Evolutionary conservation across 2,797 vertebrate species (phyloP).

Genomic region (Argyrosomus regius): DNA sequence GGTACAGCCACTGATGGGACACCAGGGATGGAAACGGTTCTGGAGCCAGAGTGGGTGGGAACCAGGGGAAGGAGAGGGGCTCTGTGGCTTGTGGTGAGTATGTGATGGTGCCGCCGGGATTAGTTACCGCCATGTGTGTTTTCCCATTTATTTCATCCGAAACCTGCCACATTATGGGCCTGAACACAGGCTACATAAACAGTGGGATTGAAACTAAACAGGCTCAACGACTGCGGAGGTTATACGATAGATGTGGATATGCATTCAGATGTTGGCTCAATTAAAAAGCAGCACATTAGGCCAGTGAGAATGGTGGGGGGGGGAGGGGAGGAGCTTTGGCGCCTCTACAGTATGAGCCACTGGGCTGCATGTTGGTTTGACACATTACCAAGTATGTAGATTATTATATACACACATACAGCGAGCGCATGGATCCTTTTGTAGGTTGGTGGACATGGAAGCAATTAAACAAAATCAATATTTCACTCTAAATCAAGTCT

Average conservation of each 20-base stretch:
- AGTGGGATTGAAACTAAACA: conserved; percentile 66
- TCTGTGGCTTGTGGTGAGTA: conserved; percentile 74
- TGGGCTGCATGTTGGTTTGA: conserved; percentile 33
- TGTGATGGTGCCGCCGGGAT: conserved; percentile 72
- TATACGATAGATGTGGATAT: conserved; percentile 32
- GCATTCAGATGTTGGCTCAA: conserved; percentile 38
- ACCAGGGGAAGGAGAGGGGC: conserved; percentile 47
- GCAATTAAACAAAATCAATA: conserved; percentile 15
- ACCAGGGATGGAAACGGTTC: conserved; percentile 52
- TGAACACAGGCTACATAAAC: conserved; percentile 67
- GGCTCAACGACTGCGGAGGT: conserved; percentile 46
- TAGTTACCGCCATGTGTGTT: conserved; percentile 76
- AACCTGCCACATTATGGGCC: conserved; percentile 68
- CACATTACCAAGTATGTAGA: conserved; percentile 23
- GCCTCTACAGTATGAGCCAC: conserved; percentile 20
- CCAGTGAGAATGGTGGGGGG: conserved; percentile 12
- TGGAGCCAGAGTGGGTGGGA: conserved; percentile 71
- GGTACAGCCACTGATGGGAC: conserved; percentile 57
- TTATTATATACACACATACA: not conserved
- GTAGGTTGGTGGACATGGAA: not conserved
- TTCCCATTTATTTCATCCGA: conserved; percentile 73
- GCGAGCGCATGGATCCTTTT: not conserved
- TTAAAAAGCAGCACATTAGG: conserved; percentile 45
- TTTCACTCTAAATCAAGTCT: conserved; percentile 38
- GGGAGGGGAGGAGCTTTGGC: not conserved